Evolutionary conservation across 2,113 vertebrate genomes (phyloP).

Genomic region (Serilophus lunatus): DNA sequence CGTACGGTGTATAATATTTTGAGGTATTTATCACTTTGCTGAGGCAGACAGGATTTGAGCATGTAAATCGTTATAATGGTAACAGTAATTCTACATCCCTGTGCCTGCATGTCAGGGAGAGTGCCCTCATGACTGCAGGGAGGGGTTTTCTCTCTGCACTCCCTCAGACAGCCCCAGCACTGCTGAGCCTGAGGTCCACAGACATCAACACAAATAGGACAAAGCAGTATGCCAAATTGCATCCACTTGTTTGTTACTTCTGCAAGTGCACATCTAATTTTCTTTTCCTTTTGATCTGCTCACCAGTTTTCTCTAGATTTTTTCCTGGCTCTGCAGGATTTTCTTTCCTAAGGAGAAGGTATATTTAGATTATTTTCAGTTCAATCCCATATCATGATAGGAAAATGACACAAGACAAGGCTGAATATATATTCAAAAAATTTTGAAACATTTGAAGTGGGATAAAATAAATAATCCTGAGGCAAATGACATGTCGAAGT

Average conservation of each 20-base stretch:
- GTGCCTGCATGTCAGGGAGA: background rate
- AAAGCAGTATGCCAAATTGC: accelerated
- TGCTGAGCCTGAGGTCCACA: background rate
- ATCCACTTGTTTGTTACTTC: accelerated
- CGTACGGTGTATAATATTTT: background rate
- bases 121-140: background rate
- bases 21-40: constrained; percentile 29
- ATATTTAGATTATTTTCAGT: constrained; percentile 21
- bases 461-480: constrained; percentile 43
- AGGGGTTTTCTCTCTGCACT: background rate
- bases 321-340: background rate
- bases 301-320: background rate
- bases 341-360: background rate
- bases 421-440: constrained; percentile 7
- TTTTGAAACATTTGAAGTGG: background rate
- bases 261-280: background rate
- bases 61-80: constrained; percentile 22
- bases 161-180: accelerated
- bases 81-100: background rate
- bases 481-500: background rate
- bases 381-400: background rate
- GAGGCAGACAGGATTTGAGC: background rate
- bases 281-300: background rate
- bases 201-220: background rate
- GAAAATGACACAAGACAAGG: background rate